Conservation (phyloP, 1,140 invertebrate genomes). For the Ephestia elutella region DNA sequence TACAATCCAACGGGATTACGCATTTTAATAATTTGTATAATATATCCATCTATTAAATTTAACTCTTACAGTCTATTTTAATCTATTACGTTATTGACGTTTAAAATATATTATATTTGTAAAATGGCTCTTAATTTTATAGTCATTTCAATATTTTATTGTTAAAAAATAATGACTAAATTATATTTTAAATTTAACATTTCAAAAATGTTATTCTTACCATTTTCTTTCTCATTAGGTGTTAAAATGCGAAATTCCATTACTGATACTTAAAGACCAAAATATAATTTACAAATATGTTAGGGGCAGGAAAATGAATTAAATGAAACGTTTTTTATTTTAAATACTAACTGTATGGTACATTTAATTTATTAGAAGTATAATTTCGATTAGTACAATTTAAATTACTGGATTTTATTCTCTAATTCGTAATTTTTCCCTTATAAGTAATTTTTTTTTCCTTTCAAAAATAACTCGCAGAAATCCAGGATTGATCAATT, state of each 20-base stretch:
- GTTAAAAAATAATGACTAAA: background rate
- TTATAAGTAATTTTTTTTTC: too few relatives aligned
- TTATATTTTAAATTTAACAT: too few relatives aligned
- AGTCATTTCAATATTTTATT: background rate
- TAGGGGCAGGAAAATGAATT: background rate
- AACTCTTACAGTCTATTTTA: background rate
- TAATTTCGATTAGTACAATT: background rate
- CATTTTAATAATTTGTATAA: conserved; percentile 29
- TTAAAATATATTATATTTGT: background rate
- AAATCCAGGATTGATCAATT: too few relatives aligned
- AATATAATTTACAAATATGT: conserved; percentile 13
- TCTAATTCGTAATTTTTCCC: too few relatives aligned
- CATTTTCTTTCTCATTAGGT: background rate
- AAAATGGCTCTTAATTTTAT: background rate
- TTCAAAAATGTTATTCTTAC: background rate
- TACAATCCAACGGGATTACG: conserved; percentile 42
- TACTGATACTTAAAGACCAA: conserved; percentile 7
- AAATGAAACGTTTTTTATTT: too few relatives aligned
- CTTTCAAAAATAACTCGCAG: too few relatives aligned
- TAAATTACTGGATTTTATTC: too few relatives aligned
- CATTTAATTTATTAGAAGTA: background rate
- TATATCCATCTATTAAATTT: background rate
- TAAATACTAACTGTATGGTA: too few relatives aligned
- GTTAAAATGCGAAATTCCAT: conserved; percentile 36
- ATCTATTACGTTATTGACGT: too few relatives aligned